Percentiles rank a stretch among this genome's conserved stretches.
Evolutionary conservation across 2,888 invertebrate species (phyloP).

Genomic region (Ennomos erosarius): DNA sequence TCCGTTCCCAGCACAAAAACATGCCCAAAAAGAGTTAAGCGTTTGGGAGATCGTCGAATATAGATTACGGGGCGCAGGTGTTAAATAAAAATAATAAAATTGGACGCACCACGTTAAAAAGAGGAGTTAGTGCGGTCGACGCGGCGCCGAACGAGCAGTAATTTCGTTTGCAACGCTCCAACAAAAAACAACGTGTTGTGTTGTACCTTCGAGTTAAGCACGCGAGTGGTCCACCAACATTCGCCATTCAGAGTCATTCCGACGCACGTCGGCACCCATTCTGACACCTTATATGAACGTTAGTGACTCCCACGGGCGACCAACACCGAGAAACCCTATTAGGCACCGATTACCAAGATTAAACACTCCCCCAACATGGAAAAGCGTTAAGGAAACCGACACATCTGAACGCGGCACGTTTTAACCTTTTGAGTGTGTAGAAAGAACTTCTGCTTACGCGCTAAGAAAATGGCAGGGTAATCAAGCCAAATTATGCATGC

Average conservation of each 20-base stretch:
- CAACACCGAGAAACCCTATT: slow-evolving; percentile 48
- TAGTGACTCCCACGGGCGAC: slow-evolving; percentile 49
- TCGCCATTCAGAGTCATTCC: slow-evolving; percentile 69
- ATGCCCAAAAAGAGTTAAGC: slow-evolving; percentile 83
- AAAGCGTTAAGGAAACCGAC: slow-evolving; percentile 39
- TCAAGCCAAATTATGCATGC: slow-evolving; percentile 52
- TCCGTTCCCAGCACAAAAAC: slow-evolving; percentile 67
- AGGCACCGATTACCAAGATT: slow-evolving; percentile 55
- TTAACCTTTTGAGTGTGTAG: slow-evolving; percentile 21
- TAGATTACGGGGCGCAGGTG: slow-evolving; percentile 84
- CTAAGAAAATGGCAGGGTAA: slow-evolving; percentile 45
- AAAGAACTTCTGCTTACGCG: slow-evolving; percentile 33
- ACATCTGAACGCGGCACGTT: slow-evolving; percentile 31
- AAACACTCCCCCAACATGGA: slow-evolving; percentile 39
- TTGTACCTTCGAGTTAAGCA: slow-evolving; percentile 66
- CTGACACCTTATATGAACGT: slow-evolving; percentile 64
- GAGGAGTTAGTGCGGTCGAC: slow-evolving; percentile 73
- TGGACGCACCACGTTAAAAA: slow-evolving; percentile 73
- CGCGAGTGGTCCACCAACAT: slow-evolving; percentile 54
- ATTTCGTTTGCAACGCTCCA: slow-evolving; percentile 75
- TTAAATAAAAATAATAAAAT: slow-evolving; percentile 85
- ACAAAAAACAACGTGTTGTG: slow-evolving; percentile 68
- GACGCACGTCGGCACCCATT: slow-evolving; percentile 56
- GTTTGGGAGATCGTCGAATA: slow-evolving; percentile 82
- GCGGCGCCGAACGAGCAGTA: slow-evolving; percentile 78